Conservation (phyloP, 1,140 invertebrate genomes). For the Drosophila grimshawi region DNA sequence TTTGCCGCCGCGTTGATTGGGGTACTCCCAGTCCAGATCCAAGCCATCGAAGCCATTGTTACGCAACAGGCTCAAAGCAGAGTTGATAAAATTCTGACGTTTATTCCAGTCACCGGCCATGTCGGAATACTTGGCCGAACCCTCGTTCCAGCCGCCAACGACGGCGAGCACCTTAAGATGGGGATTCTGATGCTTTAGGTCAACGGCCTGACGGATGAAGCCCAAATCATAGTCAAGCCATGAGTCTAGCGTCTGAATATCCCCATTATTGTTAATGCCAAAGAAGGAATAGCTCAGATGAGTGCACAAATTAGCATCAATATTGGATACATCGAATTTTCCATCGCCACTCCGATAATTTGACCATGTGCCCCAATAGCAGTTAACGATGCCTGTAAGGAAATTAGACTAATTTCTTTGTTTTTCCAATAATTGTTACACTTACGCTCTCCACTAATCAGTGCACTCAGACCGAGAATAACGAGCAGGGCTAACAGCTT, state of each 20-base stretch:
- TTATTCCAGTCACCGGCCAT: constrained; percentile 85
- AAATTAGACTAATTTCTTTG: neutral
- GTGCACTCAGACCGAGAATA: constrained; percentile 48
- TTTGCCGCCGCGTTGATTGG: constrained; percentile 88
- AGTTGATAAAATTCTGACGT: constrained; percentile 87
- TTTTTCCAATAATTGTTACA: neutral
- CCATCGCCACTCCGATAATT: constrained; percentile 88
- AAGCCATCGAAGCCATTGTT: constrained; percentile 91
- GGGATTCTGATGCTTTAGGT: constrained; percentile 87
- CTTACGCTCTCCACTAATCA: constrained; percentile 60
- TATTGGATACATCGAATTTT: constrained; percentile 87
- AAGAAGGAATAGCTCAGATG: constrained; percentile 90
- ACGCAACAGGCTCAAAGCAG: constrained; percentile 86
- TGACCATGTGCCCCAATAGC: constrained; percentile 91
- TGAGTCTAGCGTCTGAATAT: constrained; percentile 74
- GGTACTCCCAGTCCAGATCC: constrained; percentile 93
- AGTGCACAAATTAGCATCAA: constrained; percentile 89
- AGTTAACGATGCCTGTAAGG: constrained; percentile 86
- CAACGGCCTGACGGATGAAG: constrained; percentile 86
- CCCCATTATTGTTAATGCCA: constrained; percentile 86
- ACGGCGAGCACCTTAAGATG: constrained; percentile 89
- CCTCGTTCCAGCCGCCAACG: constrained; percentile 92
- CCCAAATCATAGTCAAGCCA: constrained; percentile 70
- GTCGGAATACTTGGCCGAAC: constrained; percentile 88
- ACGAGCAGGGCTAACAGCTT: constrained; percentile 53